These are phyloP conservation scores for Hirtodrosophila alboralis DNA, from an alignment of 2,888 invertebrate species.

Conservation along the genomic window DNA sequence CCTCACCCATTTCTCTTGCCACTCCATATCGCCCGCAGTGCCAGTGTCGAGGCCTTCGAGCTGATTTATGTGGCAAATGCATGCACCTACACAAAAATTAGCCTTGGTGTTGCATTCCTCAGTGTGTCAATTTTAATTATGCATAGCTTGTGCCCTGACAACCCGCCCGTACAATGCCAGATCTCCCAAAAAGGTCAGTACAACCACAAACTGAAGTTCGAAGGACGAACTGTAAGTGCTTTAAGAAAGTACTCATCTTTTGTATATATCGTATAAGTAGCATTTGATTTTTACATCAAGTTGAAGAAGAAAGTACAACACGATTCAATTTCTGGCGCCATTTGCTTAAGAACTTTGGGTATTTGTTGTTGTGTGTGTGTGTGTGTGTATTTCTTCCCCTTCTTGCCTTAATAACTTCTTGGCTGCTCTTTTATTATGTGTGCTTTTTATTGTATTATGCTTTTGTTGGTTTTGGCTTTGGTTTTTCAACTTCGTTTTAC, in stretches of 20 bases:
- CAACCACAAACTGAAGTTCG: slow-evolving; percentile 37
- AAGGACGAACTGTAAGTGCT: slow-evolving; percentile 28
- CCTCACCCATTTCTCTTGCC: too few species aligned
- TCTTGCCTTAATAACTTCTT: slow-evolving; percentile 14
- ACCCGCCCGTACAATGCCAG: slow-evolving; percentile 8
- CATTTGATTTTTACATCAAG: slow-evolving; percentile 14
- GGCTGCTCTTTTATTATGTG: slow-evolving; percentile 70
- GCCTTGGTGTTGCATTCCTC: slow-evolving; percentile 70
- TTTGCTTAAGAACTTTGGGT: slow-evolving; percentile 43
- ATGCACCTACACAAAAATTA: slow-evolving; percentile 69
- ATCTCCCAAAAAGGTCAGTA: slow-evolving; percentile 17
- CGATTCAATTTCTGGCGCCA: slow-evolving; percentile 50
- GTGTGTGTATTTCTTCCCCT: slow-evolving; percentile 7
- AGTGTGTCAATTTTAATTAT: slow-evolving; percentile 75
- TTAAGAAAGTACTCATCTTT: slow-evolving; percentile 21
- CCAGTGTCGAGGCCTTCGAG: slow-evolving; percentile 48
- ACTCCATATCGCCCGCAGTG: not conserved
- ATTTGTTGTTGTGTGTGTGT: slow-evolving; percentile 16
- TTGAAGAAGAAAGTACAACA: slow-evolving; percentile 11
- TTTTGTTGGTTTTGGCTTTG: slow-evolving; percentile 71
- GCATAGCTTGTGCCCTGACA: slow-evolving; percentile 35
- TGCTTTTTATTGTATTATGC: slow-evolving; percentile 73
- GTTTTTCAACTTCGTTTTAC: slow-evolving; percentile 75
- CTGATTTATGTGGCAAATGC: slow-evolving; percentile 71
- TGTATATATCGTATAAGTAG: slow-evolving; percentile 21